A percentile compares a stretch with the other conserved stretches of the same genome.
Evolutionary conservation across 1,140 invertebrate genomes (phyloP).

Genomic region (Listronotus oregonensis): DNA sequence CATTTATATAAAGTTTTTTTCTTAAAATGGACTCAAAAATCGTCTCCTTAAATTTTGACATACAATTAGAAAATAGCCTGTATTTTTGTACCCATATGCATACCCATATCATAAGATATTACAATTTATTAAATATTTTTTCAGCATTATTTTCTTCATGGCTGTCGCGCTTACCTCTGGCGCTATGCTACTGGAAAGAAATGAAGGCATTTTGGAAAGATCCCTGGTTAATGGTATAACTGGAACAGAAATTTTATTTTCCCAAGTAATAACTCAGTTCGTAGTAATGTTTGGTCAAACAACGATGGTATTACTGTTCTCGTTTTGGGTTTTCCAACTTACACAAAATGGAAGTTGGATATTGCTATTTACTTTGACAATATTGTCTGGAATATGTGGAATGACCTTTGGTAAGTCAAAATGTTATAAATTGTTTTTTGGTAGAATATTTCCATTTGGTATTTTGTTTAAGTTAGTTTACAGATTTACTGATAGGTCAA

Average conservation of each 20-base stretch:
- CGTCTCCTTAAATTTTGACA: too few species aligned
- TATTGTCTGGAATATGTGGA: conserved; percentile 86
- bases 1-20: too few species aligned
- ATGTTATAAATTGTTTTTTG: background rate
- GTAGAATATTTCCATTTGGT: background rate
- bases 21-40: too few species aligned
- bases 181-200: conserved; percentile 88
- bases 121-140: conserved; percentile 37
- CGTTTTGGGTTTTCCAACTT: conserved; percentile 81
- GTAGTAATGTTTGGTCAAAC: conserved; percentile 86
- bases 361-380: conserved; percentile 75
- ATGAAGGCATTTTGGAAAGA: conserved; percentile 88
- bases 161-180: conserved; percentile 91
- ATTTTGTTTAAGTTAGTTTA: too few species aligned
- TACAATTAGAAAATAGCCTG: too few species aligned
- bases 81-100: too few species aligned
- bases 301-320: conserved; percentile 77
- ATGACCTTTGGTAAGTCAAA: conserved; percentile 78
- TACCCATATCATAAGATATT: too few species aligned
- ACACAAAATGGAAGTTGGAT: conserved; percentile 78
- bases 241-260: conserved; percentile 77
- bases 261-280: conserved; percentile 86
- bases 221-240: conserved; percentile 78
- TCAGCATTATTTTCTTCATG: conserved; percentile 94
- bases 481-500: too few species aligned